Percentiles rank a stretch among this genome's conserved stretches.
Evolutionary conservation across 1,140 invertebrate species (phyloP).

Genomic region (Bombus picipes): DNA sequence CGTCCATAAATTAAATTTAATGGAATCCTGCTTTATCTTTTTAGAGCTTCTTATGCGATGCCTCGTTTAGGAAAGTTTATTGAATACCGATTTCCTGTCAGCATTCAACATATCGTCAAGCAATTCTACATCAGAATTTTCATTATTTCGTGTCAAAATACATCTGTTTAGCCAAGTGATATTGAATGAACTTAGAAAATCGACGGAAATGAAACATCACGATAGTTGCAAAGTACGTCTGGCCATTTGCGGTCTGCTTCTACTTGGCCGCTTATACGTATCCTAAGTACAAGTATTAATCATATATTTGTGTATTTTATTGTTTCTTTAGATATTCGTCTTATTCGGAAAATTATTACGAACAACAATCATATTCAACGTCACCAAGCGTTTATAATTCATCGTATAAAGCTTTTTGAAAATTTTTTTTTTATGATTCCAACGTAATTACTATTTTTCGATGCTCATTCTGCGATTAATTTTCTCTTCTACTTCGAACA

Average conservation of each 20-base stretch:
- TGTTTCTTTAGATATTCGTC: not conserved
- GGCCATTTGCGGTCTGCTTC: not conserved
- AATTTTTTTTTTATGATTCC: not conserved
- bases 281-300: not conserved
- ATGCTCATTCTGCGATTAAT: not conserved
- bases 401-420: not conserved
- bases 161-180: too few species aligned
- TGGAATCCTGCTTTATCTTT: not conserved
- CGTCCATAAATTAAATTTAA: slow-evolving; percentile 10
- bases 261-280: not conserved
- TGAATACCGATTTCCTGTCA: too few species aligned
- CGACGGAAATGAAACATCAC: too few species aligned
- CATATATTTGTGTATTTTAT: not conserved
- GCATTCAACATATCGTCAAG: too few species aligned
- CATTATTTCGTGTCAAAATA: too few species aligned
- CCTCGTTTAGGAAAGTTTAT: too few species aligned
- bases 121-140: too few species aligned
- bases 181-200: not conserved
- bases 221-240: not conserved
- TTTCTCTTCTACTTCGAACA: not conserved
- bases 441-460: too few species aligned
- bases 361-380: not conserved
- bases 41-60: too few species aligned
- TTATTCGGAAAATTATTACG: not conserved
- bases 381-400: not conserved